Evolutionary conservation across 2,113 vertebrate genomes (phyloP), one percentile per base, ranked within the genome.

Genomic region (Gallinago paraguaiae): DNA sequence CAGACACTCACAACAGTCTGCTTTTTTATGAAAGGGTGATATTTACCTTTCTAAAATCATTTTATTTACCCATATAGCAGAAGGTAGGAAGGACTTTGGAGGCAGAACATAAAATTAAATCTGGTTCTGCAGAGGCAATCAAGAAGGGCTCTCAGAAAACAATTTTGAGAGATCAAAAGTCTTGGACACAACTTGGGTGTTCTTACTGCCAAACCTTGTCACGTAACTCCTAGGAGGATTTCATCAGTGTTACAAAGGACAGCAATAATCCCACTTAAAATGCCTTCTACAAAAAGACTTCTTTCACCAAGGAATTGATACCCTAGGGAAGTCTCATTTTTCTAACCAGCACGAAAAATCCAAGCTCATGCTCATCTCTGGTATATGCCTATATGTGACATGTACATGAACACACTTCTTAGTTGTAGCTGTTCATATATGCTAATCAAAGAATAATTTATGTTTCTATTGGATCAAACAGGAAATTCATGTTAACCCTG

Each of bases 181-280:
- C 59, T 93, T 82, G 71, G 57, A 86, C n/a, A 59, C 70, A 70
- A 46, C 46, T 69, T 94, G 87, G 79, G 51, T 94, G 87, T 86
- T 90, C 92, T 77, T 88, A 59, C 56, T 86, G 35, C 77, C 33
- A 68, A 89, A 82, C 30, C 43, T 1, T 59, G 50, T 28, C 68
- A 83, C 67, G 48, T 93, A 90, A 81, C 83, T 88, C 85, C 71
- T 67, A 18, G 37, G 68, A 86, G 78, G 59, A 90, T 87, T 91
- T 92, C 54, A 69, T 53, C 87, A 90, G 28, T 0, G 0, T 72
- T 90, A 65, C 45, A 82, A 96, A 95, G 31, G 31, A 69, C 28
- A 67, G 74, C 50, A 93, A 53, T 65, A 96, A 94, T 80, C 63
- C 45, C 59, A 77, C 71, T 87, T 85, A 76, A 82, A 80, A 72